Evolutionary conservation across 2,888 invertebrate genomes (phyloP), one percentile per base, ranked within the genome.

Genomic region (Cylloceria caligata): DNA sequence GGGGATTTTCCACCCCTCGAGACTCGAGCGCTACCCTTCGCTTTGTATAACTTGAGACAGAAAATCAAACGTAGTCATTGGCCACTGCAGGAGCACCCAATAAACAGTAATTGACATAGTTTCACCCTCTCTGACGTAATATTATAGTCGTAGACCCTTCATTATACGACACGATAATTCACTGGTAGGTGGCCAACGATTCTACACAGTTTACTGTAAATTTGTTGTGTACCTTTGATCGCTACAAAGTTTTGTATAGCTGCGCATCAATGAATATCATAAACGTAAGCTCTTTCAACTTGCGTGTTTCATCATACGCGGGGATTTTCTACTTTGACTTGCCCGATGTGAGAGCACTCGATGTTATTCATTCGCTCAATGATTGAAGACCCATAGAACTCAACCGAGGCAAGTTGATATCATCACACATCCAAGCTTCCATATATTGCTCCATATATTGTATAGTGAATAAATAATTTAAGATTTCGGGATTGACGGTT

Each of bases 291-390:
- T 27, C 27, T n/a, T 27, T 11, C n/a, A 13, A 4, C 27, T 36
- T 9, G 21, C 13, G 36, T 27, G 68, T 47, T 73, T 24, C 49
- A 69, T 21, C 13, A 19, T 19, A 64, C 16, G 3, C 16, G 7
- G n/a, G n/a, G n/a, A n/a, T n/a, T 69, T 19, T 75, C 52, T 24
- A 74, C 55, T 67, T 42, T 7, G 30, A 7, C 24, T 67, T 49
- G 36, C 2, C 9, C 34, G 1, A 47, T 49, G 16, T 39, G 24
- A 67, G 49, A 19, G 2, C 67, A 7, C 3, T 24, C 49, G n/a
- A n/a, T n/a, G n/a, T n/a, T n/a, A 24, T 21, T 52, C 11, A 49
- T 34, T 68, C 21, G 21, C 34, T 49, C 34, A 27, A 65, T 4
- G 16, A 3, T 34, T 30, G 3, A 24, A 47, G n/a, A 65, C 27